Conservation (phyloP, 2,797 vertebrate species). For the Phalloptychus januarius region DNA sequence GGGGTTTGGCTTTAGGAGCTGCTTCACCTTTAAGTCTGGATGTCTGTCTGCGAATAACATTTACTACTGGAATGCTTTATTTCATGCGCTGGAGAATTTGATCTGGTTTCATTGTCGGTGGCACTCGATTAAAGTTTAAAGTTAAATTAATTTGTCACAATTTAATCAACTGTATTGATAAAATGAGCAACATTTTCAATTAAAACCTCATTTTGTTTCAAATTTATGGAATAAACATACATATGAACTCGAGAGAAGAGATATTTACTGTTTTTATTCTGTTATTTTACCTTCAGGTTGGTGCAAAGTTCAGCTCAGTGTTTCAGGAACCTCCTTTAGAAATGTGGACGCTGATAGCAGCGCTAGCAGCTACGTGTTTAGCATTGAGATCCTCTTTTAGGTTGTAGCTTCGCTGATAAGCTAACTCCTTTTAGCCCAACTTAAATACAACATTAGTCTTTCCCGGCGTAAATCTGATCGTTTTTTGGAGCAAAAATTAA, state of each 20-base stretch:
- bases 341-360: no score
- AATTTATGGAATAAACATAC: not conserved
- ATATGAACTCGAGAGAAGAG: not conserved
- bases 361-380: not conserved
- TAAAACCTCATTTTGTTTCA: not conserved
- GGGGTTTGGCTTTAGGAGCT: conserved; percentile 53
- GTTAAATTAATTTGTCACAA: not conserved
- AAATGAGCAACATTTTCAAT: not conserved
- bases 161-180: not conserved
- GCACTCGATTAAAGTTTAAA: not conserved
- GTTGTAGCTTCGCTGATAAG: not conserved
- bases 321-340: not conserved
- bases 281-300: not conserved
- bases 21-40: conserved; percentile 64
- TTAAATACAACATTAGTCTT: not conserved
- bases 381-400: not conserved
- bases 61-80: not conserved
- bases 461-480: no score
- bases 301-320: not conserved
- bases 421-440: not conserved
- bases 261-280: not conserved
- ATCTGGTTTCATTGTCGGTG: conserved; percentile 2
- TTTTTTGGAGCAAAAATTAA: not conserved
- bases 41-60: conserved; percentile 4
- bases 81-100: not conserved